Evolutionary conservation across 2,113 vertebrate genomes (phyloP), one percentile per base, ranked within the genome.

Genomic region (Melanotaenia duboulayi): DNA sequence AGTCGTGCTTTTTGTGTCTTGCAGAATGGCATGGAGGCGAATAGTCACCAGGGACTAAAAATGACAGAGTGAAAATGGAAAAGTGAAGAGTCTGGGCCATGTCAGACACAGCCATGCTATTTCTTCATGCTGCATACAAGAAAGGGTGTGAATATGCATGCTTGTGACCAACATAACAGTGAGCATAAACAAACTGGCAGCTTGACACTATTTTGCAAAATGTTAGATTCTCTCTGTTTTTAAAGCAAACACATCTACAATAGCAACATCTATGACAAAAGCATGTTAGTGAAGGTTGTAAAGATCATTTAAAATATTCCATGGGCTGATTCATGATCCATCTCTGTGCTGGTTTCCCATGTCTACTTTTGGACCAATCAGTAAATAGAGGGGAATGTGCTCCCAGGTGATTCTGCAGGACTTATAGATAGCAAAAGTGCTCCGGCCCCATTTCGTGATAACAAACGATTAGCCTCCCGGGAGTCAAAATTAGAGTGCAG

Each of bases 351-450:
- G 75, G 78, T 68, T 78, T 39, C 16, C 57, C 59, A 44, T 67
- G 66, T 86, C 71, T 60, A 62, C 90, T 87, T 85, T 90, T 80
- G 75, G 88, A 64, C 73, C 35, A 54, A 22, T 85, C 74, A 68
- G 87, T 86, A 88, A 56, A 69, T 71, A 74, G 74, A 76, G 56
- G 70, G 67, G 59, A 76, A 56, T 67, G 72, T 70, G 58, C 67
- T 89, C 79, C 71, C 65, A 63, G 64, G 66, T 85, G 85, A 82
- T 81, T 62, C 40, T 46, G 54, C 50, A 59, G 55, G 73, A 87
- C 60, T 65, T 78, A 84, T 71, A 67, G 70, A 82, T 58, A 24
- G 37, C 54, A 25, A 58, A 59, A 65, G 74, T 75, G 68, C 64
- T 39, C 37, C 65, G 72, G 65, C 48, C 78, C 64, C 13, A 25